These are phyloP conservation scores for Hyposmocoma kahamanoa DNA, from an alignment of 1,140 invertebrate genomes.

Conservation along the genomic window DNA sequence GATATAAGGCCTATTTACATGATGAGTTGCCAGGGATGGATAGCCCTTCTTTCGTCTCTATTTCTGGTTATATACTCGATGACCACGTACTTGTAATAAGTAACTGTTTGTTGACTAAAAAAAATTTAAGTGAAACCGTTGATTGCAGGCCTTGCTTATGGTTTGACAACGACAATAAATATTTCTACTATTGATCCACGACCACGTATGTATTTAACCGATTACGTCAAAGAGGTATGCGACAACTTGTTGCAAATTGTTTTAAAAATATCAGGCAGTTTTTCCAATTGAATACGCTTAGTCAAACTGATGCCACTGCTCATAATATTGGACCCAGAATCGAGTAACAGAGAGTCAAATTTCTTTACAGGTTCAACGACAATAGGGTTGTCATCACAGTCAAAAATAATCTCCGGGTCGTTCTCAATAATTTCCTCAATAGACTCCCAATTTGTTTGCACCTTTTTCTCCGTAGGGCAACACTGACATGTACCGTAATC, in stretches of 20 bases:
- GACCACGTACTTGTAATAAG: not conserved
- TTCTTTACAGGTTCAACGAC: constrained; percentile 33
- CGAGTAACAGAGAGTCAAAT: constrained; percentile 10
- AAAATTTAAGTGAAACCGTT: not conserved
- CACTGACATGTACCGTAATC: constrained; percentile 59
- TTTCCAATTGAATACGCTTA: constrained; percentile 17
- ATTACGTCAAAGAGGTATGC: constrained; percentile 26
- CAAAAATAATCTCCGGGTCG: constrained; percentile 65
- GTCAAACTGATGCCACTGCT: constrained; percentile 2
- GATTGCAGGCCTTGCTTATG: not conserved
- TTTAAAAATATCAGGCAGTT: constrained; percentile 37
- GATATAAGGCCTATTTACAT: too few relatives aligned
- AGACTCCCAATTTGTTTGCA: constrained; percentile 53
- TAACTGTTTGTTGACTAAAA: not conserved
- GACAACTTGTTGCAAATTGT: constrained; percentile 41
- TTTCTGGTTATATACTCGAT: not conserved
- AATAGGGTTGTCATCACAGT: constrained; percentile 51
- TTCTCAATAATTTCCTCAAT: constrained; percentile 66
- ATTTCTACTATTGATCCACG: not conserved
- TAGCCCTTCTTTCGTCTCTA: not conserved
- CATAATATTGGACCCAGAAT: not conserved
- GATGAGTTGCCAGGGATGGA: too few relatives aligned
- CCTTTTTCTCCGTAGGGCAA: constrained; percentile 41
- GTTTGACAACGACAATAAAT: not conserved
- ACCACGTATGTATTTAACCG: not conserved